Conservation (phyloP, 2,888 invertebrate species). For the Macropis europaea region DNA sequence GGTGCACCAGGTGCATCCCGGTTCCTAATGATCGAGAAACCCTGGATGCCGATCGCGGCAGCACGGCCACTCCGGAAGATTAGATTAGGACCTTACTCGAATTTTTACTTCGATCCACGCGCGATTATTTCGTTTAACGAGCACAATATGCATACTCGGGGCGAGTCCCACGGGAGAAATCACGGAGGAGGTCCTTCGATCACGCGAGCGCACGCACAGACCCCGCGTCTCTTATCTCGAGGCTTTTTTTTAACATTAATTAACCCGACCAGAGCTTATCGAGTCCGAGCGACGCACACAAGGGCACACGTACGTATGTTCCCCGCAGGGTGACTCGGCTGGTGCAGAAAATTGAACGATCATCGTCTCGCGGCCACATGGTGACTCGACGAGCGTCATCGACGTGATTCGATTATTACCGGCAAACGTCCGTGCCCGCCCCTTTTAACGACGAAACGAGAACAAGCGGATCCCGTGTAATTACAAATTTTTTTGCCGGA, state of each 20-base stretch:
- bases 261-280: conserved; percentile 73
- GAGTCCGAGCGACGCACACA: conserved; percentile 30
- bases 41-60: conserved; percentile 17
- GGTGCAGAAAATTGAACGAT: conserved; percentile 67
- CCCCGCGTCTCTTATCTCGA: conserved; percentile 16
- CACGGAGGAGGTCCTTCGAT: conserved; percentile 48
- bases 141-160: conserved; percentile 56
- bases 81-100: conserved; percentile 58
- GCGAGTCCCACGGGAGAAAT: neutral
- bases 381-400: conserved; percentile 49
- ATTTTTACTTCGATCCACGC: conserved; percentile 62
- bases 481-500: conserved; percentile 49
- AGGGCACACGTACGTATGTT: conserved; percentile 9
- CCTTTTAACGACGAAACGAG: conserved; percentile 33
- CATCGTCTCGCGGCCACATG: conserved; percentile 35
- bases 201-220: conserved; percentile 50
- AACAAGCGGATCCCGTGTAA: conserved; percentile 41
- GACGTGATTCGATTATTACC: conserved; percentile 64
- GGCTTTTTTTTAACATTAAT: conserved; percentile 70
- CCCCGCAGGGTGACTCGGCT: conserved; percentile 54
- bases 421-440: conserved; percentile 50
- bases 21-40: conserved; percentile 51
- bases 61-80: conserved; percentile 39
- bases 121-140: conserved; percentile 65
- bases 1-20: neutral